These are phyloP conservation scores for Hyalella azteca DNA, from an alignment of 2,888 invertebrate species.

Conservation along the genomic window DNA sequence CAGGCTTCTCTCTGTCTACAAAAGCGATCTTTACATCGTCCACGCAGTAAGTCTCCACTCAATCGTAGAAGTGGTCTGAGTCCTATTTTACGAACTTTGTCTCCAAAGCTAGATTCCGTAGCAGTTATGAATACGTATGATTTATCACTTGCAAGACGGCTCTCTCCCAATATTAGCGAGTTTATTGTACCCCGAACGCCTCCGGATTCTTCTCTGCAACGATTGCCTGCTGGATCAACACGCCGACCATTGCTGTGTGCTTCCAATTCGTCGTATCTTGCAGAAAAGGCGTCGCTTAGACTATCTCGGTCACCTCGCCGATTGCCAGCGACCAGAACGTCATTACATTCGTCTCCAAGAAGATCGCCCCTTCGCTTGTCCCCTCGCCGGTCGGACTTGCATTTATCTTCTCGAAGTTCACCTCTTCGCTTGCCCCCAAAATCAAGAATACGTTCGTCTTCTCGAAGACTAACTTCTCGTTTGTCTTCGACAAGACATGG, in stretches of 20 bases:
- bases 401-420: neutral
- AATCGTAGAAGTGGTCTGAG: neutral
- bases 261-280: no score
- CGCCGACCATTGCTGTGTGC: no score
- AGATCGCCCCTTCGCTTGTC: neutral
- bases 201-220: neutral
- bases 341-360: neutral
- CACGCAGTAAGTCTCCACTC: neutral
- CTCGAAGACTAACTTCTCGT: neutral
- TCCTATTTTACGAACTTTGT: neutral
- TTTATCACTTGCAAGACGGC: neutral
- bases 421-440: neutral
- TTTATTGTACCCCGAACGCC: neutral
- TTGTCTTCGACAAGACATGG: neutral
- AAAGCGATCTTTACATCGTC: neutral
- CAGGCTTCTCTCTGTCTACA: neutral
- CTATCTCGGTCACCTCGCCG: neutral
- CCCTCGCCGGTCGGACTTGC: neutral
- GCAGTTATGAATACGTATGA: neutral
- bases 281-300: no score
- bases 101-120: neutral
- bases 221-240: no score
- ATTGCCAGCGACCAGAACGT: no score
- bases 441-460: neutral
- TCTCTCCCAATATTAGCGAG: neutral